A percentile compares a stretch with the other conserved stretches of the same genome.
Conservation (phyloP, 2,797 vertebrate genomes). For the Hafferia zeledoni region DNA sequence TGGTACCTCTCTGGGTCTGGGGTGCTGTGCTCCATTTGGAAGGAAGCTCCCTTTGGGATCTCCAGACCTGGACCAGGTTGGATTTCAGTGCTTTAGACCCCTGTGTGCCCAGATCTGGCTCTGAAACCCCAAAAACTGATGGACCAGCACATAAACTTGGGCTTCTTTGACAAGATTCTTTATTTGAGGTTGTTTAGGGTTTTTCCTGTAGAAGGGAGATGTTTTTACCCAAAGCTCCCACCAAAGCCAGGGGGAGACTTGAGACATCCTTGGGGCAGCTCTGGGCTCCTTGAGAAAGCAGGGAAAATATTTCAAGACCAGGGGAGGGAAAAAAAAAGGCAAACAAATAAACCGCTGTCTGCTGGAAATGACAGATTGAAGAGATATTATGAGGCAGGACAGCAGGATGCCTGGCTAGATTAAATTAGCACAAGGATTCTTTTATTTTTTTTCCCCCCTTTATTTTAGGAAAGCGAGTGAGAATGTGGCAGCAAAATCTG, state of each 20-base stretch:
- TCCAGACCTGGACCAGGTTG: background rate
- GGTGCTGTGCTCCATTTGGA: rapidly evolving
- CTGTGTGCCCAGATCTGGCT: background rate
- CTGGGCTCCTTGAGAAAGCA: background rate
- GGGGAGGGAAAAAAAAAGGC: rapidly evolving
- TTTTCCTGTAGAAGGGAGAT: background rate
- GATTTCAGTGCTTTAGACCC: background rate
- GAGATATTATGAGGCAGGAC: slow-evolving; percentile 45
- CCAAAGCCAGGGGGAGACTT: background rate
- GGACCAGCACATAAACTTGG: rapidly evolving
- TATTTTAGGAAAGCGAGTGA: slow-evolving; percentile 58
- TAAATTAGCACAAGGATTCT: slow-evolving; percentile 37
- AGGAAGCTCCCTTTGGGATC: rapidly evolving
- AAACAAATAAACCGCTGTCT: slow-evolving; percentile 41
- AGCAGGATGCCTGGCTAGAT: slow-evolving; percentile 53
- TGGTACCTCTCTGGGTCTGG: background rate
- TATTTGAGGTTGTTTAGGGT: background rate
- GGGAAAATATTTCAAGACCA: background rate
- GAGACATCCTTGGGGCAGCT: background rate
- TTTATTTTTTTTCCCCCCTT: background rate
- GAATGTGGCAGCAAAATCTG: slow-evolving; percentile 46
- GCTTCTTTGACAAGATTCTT: background rate
- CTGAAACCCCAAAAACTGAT: background rate
- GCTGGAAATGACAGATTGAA: slow-evolving; percentile 41
- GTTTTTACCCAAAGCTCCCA: background rate